Percentiles rank a stretch among this genome's conserved stretches.
phyloP scores from a whole-genome alignment of 2,888 invertebrate species.

The Dendrolimus pini region DNA sequence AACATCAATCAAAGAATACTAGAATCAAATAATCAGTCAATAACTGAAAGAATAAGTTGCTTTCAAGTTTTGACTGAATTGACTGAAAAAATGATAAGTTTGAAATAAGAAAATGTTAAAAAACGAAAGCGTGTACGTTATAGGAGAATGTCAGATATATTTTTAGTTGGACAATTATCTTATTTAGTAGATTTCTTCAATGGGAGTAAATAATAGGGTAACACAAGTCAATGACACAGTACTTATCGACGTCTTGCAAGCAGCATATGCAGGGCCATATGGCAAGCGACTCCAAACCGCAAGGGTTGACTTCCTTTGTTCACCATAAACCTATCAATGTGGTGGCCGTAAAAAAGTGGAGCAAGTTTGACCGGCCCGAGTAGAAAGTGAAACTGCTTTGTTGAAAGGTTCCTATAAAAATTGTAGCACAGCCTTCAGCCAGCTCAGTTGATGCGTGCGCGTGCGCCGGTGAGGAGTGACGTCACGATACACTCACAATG shows the following conservation, averaged over 20 bases:
- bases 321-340: constrained; percentile 41
- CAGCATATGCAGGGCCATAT: not conserved
- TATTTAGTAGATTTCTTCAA: too few species aligned
- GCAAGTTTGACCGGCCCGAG: constrained; percentile 50
- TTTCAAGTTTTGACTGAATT: too few species aligned
- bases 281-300: constrained; percentile 9
- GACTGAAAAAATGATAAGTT: too few species aligned
- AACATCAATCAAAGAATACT: too few species aligned
- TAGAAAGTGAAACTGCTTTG: constrained; percentile 70
- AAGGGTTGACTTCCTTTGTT: constrained; percentile 38
- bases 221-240: not conserved
- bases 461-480: constrained; percentile 36
- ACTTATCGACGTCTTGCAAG: constrained; percentile 1
- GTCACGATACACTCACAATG: constrained; percentile 40
- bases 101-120: too few species aligned
- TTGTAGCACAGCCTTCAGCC: constrained; percentile 45
- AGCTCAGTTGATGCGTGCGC: constrained; percentile 58
- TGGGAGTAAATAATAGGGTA: too few species aligned
- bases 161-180: too few species aligned
- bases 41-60: too few species aligned
- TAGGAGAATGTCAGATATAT: too few species aligned
- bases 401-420: constrained; percentile 63
- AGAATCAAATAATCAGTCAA: too few species aligned
- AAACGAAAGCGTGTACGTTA: too few species aligned
- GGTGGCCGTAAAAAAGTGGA: constrained; percentile 58